Evolutionary conservation across 2,113 vertebrate species (phyloP).

Genomic region (Acanthisitta chloris): DNA sequence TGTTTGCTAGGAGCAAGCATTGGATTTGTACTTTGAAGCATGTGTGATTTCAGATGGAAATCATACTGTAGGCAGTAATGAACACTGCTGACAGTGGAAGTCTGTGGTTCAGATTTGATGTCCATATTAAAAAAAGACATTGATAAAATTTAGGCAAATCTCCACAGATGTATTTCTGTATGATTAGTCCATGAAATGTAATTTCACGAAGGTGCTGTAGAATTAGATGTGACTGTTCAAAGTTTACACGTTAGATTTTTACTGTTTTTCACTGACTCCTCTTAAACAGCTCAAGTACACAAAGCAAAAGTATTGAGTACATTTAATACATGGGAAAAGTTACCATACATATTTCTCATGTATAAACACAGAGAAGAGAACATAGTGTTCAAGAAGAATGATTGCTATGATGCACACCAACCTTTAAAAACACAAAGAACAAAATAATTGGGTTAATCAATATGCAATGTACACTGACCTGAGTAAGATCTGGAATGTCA

Average conservation of each 20-base stretch:
- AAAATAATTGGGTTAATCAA: constrained; percentile 63
- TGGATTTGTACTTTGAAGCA: neutral
- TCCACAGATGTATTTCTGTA: neutral
- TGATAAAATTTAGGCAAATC: neutral
- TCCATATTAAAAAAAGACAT: neutral
- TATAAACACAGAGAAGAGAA: constrained; percentile 5
- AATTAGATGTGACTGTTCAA: neutral
- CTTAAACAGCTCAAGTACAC: neutral
- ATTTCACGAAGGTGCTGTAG: neutral
- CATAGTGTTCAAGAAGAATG: neutral
- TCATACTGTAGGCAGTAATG: neutral
- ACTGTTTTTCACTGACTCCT: neutral
- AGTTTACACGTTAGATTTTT: neutral
- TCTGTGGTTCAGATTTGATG: neutral
- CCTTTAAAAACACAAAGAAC: neutral
- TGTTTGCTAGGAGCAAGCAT: neutral
- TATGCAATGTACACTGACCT: constrained; percentile 87
- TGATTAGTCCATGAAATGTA: neutral
- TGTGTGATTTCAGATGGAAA: neutral
- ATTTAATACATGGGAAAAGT: neutral
- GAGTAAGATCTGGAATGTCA: constrained; percentile 90
- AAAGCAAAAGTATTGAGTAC: neutral
- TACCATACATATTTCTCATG: neutral
- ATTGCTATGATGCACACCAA: neutral
- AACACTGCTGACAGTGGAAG: neutral